Conservation (phyloP, 2,888 invertebrate species). For the Conops quadrifasciatus region DNA sequence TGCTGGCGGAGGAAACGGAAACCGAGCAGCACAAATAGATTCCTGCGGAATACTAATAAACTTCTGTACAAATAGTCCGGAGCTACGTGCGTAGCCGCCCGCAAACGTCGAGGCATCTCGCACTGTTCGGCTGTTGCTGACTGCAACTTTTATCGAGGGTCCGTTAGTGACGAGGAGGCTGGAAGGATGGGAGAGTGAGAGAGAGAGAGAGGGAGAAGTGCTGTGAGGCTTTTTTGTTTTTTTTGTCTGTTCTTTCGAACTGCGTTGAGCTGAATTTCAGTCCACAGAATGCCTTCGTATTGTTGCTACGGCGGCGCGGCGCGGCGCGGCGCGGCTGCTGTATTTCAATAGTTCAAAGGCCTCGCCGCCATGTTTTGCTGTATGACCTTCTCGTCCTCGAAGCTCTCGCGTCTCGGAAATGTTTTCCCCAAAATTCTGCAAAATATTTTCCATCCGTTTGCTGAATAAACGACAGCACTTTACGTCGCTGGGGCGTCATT, state of each 20-base stretch:
- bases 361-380: conserved; percentile 32
- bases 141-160: conserved; percentile 13
- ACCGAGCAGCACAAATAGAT: conserved; percentile 44
- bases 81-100: conserved; percentile 27
- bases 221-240: not conserved
- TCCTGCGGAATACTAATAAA: conserved; percentile 49
- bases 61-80: conserved; percentile 44
- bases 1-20: not conserved
- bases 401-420: conserved; percentile 46
- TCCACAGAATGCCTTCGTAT: not conserved
- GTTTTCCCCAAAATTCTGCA: conserved; percentile 22
- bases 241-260: not conserved
- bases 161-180: conserved; percentile 1
- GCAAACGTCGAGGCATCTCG: conserved; percentile 4
- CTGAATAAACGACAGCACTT: conserved; percentile 39
- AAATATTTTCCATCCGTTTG: conserved; percentile 6
- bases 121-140: conserved; percentile 4
- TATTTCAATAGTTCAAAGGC: conserved; percentile 30
- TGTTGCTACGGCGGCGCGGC: not conserved
- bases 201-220: conserved; percentile 21
- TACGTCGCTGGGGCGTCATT: conserved; percentile 61
- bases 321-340: conserved; percentile 12
- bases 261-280: not conserved
- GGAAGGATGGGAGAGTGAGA: conserved; percentile 31
- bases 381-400: conserved; percentile 63